phyloP scores from a whole-genome alignment of 2,797 vertebrate species.

The Lemur catta region DNA sequence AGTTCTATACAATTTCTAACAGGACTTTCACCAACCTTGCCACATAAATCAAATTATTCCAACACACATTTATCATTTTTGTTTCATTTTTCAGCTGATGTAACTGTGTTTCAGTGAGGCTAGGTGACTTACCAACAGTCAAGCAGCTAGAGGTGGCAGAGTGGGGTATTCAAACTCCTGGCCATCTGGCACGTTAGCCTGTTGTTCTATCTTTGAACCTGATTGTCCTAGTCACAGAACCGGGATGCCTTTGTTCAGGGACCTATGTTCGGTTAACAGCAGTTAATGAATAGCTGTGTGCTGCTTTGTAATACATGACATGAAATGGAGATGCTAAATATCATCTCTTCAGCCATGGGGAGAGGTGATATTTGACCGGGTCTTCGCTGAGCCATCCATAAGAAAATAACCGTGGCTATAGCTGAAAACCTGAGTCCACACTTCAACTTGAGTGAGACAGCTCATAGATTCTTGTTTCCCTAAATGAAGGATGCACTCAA shows the following conservation, averaged over 20 bases:
- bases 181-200: not conserved
- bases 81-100: not conserved
- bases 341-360: not conserved
- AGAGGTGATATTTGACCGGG: not conserved
- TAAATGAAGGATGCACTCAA: conserved; percentile 86
- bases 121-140: not conserved
- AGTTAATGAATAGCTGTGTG: conserved; percentile 12
- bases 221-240: not conserved
- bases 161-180: not conserved
- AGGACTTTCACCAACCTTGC: not conserved
- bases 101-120: not conserved
- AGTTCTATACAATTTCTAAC: not conserved
- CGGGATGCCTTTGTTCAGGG: not conserved
- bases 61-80: not conserved
- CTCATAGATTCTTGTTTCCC: conserved; percentile 83
- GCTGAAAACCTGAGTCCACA: conserved; percentile 58
- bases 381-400: not conserved
- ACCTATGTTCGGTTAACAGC: not conserved
- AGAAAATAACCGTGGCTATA: conserved; percentile 42
- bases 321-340: not conserved
- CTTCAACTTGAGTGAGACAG: conserved; percentile 71
- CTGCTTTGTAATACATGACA: not conserved
- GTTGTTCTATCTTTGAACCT: not conserved
- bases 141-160: not conserved
- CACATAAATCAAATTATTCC: not conserved